These are phyloP conservation scores for Hippocampus abdominalis DNA, from an alignment of 2,113 vertebrate genomes.

Conservation along the genomic window DNA sequence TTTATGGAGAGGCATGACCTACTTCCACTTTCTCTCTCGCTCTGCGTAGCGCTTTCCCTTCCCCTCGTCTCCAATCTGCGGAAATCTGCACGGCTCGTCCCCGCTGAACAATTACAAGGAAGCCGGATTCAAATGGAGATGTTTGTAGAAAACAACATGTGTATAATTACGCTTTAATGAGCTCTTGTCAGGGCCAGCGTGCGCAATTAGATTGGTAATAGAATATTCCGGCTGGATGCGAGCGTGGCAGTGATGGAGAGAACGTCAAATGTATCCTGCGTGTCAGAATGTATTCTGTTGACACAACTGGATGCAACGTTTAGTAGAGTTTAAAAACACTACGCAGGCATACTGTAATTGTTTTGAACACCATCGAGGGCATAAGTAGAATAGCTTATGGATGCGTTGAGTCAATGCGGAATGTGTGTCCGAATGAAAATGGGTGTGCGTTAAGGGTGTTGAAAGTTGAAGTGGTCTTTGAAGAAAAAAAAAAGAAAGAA, in stretches of 20 bases:
- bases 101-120: slow-evolving; percentile 89
- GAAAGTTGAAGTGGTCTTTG: not conserved
- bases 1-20: slow-evolving; percentile 78
- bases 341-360: not conserved
- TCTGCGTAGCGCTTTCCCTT: slow-evolving; percentile 32
- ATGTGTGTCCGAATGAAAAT: not conserved
- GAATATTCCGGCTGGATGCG: slow-evolving; percentile 68
- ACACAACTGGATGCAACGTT: slow-evolving; percentile 57
- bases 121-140: slow-evolving; percentile 96
- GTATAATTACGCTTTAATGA: slow-evolving; percentile 99
- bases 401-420: not conserved
- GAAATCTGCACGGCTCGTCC: slow-evolving; percentile 77
- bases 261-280: slow-evolving; percentile 62
- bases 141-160: slow-evolving; percentile 99
- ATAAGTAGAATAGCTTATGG: not conserved
- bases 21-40: slow-evolving; percentile 66
- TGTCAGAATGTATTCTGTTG: slow-evolving; percentile 27
- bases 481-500: not conserved
- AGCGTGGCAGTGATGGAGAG: slow-evolving; percentile 58
- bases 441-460: not conserved
- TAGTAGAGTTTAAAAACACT: slow-evolving; percentile 69
- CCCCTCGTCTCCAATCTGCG: slow-evolving; percentile 61
- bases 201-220: slow-evolving; percentile 99
- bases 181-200: slow-evolving; percentile 97
- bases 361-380: not conserved